Base-by-base conservation (phyloP, 1,140 invertebrate genomes). In the Araneus ventricosus region DNA sequence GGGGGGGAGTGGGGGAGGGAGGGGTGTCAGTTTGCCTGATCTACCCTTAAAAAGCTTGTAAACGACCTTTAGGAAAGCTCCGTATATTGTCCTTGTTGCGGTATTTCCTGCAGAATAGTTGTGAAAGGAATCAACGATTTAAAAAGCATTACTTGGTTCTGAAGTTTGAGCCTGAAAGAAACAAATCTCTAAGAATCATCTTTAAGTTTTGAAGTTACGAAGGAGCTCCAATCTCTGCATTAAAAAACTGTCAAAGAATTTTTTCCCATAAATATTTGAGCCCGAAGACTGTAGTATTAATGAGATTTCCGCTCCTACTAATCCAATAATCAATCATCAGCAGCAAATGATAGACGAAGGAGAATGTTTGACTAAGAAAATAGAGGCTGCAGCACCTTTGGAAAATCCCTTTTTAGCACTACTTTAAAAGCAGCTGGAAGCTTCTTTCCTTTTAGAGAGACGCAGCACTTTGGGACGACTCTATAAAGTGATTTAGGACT, bases 241-340 rank as follows among this genome's bases (percentile, higher is more conserved):
- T 22, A 27, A 63, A 67, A 27, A 27, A 3, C n/a, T 27, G 5
- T 7, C 5, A 27, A 67, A 67, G 63, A 17, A 67, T 30, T 67
- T 67, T n/a, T 67, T 67, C 27, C 27, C 3, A 14, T n/a, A 27
- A n/a, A 67, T 67, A 27, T 27, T 67, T 67, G 27, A 27, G 27
- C 14, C 1, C 63, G 20, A n/a, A 37, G 8, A 34, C 17, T 75
- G 8, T 34, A 17, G 14, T 75, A 75, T 75, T 75, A 75, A 75
- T 75, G 70, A 75, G 70, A 75, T 75, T 75, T 22, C n/a, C 59
- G 17, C 59, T 24, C 45, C 1, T 17, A 17, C 34, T 75, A 75
- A 75, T 75, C 70, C 30, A 34, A 75, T 75, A 14, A 75, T 75
- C 70, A 75, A 75, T 75, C 70, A 75, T 5, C 70, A 37, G 30